These are phyloP conservation scores for Microplitis manilae DNA, from an alignment of 2,888 invertebrate genomes.

Conservation along the genomic window DNA sequence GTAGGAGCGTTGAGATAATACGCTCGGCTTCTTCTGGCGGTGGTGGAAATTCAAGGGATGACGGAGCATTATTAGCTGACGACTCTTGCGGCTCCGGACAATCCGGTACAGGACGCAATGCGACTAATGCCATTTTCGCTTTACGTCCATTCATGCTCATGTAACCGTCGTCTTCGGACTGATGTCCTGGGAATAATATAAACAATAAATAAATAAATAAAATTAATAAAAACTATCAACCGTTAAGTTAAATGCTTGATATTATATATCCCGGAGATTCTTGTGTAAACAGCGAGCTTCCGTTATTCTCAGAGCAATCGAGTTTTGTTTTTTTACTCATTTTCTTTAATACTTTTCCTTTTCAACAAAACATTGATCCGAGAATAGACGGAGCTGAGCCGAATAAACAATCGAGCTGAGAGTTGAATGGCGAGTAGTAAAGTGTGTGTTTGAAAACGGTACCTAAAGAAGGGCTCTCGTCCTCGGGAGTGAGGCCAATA, in stretches of 20 bases:
- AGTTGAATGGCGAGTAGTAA: neutral
- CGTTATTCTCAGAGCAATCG: constrained; percentile 18
- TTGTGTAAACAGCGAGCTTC: neutral
- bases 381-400: constrained; percentile 34
- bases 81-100: constrained; percentile 73
- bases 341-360: neutral
- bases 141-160: constrained; percentile 93
- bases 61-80: constrained; percentile 70
- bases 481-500: constrained; percentile 75
- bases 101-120: constrained; percentile 76
- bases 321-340: neutral
- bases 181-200: constrained; percentile 75
- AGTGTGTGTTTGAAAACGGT: constrained; percentile 10
- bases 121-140: constrained; percentile 80
- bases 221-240: neutral
- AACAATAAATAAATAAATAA: constrained; percentile 25
- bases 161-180: constrained; percentile 92
- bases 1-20: constrained; percentile 82
- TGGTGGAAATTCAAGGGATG: constrained; percentile 77
- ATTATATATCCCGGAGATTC: neutral
- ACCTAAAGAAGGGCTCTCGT: constrained; percentile 84
- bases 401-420: constrained; percentile 17
- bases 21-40: constrained; percentile 85
- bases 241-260: neutral
- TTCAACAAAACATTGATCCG: constrained; percentile 22